These are phyloP conservation scores for Arnoldichthys spilopterus DNA, from an alignment of 2,797 vertebrate species.

Conservation along the genomic window DNA sequence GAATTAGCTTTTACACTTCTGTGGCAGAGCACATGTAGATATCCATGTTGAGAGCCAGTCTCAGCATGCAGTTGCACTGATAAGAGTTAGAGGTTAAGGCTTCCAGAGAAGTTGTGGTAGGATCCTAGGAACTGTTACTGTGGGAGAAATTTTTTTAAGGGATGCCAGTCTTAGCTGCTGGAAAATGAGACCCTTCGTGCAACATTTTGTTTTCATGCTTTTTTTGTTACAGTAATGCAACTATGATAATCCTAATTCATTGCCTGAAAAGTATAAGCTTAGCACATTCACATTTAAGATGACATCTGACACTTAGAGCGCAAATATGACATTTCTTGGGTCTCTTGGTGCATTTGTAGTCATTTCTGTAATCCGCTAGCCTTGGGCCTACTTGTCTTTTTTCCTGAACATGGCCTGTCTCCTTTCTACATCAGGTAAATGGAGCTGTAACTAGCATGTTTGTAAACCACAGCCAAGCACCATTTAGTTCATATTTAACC, in stretches of 20 bases:
- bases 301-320: not conserved
- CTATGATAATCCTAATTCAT: not conserved
- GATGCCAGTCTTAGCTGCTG: not conserved
- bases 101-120: not conserved
- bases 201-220: not conserved
- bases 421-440: slow-evolving; percentile 45
- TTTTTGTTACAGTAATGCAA: not conserved
- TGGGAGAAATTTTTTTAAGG: not conserved
- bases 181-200: not conserved
- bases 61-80: slow-evolving; percentile 5
- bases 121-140: not conserved
- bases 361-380: not conserved
- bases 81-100: not conserved
- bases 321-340: not conserved
- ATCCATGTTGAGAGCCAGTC: not conserved
- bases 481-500: slow-evolving; percentile 79
- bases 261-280: not conserved
- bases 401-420: slow-evolving; percentile 24
- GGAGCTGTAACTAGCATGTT: slow-evolving; percentile 68
- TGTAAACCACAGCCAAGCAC: slow-evolving; percentile 49
- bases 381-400: not conserved
- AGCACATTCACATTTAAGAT: not conserved
- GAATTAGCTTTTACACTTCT: not conserved
- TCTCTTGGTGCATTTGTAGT: not conserved
- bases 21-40: not conserved